These are phyloP conservation scores for Caenorhabditis latens DNA, from an alignment of 1,140 invertebrate species.

Conservation along the genomic window DNA sequence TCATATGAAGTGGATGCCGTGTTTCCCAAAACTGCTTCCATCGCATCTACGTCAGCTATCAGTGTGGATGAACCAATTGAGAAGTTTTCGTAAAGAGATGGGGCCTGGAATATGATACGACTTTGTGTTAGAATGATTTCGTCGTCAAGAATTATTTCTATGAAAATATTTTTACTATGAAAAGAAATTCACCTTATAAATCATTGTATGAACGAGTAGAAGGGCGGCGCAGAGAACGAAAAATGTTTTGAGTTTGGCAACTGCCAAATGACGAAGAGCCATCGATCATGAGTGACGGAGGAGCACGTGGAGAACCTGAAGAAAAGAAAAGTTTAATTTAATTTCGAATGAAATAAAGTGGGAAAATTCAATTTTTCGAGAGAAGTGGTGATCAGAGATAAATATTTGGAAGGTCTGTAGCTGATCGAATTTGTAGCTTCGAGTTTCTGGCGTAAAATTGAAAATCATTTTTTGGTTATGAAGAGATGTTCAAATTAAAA, in stretches of 20 bases:
- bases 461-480: too few relatives aligned
- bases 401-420: background rate
- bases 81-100: constrained; percentile 21
- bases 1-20: constrained; percentile 17
- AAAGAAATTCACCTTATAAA: background rate
- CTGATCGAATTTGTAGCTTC: too few relatives aligned
- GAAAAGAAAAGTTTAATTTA: background rate
- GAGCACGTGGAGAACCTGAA: constrained; percentile 5
- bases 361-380: background rate
- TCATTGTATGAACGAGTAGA: constrained; percentile 39
- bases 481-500: too few relatives aligned
- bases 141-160: too few relatives aligned
- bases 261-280: constrained; percentile 44
- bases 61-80: constrained; percentile 52
- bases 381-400: background rate
- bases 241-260: constrained; percentile 37
- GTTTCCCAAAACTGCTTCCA: constrained; percentile 51
- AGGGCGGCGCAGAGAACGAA: constrained; percentile 18
- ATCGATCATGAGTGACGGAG: constrained; percentile 50
- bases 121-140: too few relatives aligned
- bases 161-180: too few relatives aligned
- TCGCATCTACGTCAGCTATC: constrained; percentile 51
- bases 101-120: constrained; percentile 8
- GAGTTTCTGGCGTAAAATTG: too few relatives aligned
- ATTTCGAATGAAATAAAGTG: background rate